Conservation (phyloP, 2,113 vertebrate genomes). For the Nicator chloris region DNA sequence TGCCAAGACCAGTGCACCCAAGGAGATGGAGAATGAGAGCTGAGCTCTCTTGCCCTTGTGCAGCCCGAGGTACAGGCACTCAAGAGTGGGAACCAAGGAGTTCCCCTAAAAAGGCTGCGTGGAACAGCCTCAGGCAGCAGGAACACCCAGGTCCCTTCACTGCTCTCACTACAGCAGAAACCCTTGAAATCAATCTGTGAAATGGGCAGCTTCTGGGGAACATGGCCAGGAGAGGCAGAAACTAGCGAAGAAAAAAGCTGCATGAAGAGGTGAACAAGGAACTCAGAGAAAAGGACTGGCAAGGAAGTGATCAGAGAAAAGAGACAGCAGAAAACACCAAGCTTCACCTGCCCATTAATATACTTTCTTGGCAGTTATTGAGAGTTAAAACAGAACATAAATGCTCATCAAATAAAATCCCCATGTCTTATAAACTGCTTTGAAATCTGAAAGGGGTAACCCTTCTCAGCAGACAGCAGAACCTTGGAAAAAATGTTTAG, state of each 20-base stretch:
- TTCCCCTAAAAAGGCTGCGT: neutral
- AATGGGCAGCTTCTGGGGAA: neutral
- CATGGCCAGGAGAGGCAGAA: neutral
- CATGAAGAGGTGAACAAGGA: neutral
- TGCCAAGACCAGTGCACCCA: neutral
- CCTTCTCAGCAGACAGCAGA: neutral
- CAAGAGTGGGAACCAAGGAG: neutral
- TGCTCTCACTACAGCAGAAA: neutral
- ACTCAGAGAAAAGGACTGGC: neutral
- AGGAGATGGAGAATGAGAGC: neutral
- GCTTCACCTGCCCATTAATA: neutral
- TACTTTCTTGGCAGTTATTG: neutral
- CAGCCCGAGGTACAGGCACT: neutral
- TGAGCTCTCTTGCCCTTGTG: neutral
- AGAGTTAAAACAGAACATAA: neutral
- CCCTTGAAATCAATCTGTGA: neutral
- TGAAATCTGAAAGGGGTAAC: neutral
- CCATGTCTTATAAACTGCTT: neutral
- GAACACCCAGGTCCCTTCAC: neutral
- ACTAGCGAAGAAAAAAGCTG: neutral
- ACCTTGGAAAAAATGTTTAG: neutral
- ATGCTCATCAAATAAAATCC: neutral
- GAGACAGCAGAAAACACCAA: neutral
- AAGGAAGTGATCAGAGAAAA: neutral
- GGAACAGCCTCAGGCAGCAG: neutral